Percentiles rank a stretch among this genome's conserved stretches.
Evolutionary conservation across 2,888 invertebrate genomes (phyloP).

Genomic region (Lasioglossum pauxillum): DNA sequence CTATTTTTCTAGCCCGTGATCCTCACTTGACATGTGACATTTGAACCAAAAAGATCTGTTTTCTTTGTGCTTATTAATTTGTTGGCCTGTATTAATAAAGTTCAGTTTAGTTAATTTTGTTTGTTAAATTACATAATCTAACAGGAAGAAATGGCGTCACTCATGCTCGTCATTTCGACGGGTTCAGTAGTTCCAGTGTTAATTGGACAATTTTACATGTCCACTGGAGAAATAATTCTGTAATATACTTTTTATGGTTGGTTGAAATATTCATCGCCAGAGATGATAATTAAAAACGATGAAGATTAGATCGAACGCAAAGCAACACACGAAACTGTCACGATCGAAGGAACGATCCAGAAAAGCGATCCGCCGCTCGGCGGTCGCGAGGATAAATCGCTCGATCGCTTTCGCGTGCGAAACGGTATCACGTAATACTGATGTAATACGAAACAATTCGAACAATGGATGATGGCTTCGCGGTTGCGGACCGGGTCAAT

Average conservation of each 20-base stretch:
- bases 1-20: too few relatives aligned
- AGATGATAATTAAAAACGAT: not conserved
- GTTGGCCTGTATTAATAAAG: too few relatives aligned
- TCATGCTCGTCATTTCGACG: not conserved
- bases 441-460: constrained; percentile 43
- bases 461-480: constrained; percentile 22
- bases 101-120: too few relatives aligned
- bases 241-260: not conserved
- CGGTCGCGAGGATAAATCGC: constrained; percentile 4
- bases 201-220: not conserved
- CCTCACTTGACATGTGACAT: too few relatives aligned
- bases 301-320: not conserved
- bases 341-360: constrained; percentile 18
- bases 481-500: constrained; percentile 18
- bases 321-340: not conserved
- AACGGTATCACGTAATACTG: constrained; percentile 37
- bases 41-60: too few relatives aligned
- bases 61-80: too few relatives aligned
- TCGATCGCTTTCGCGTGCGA: constrained; percentile 19
- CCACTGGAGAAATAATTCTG: not conserved
- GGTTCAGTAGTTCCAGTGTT: not conserved
- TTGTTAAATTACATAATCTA: too few relatives aligned
- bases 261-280: not conserved
- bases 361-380: not conserved
- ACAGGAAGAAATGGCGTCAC: not conserved